phyloP scores from a whole-genome alignment of 2,888 invertebrate species.

The Drosophila kuntzei region DNA sequence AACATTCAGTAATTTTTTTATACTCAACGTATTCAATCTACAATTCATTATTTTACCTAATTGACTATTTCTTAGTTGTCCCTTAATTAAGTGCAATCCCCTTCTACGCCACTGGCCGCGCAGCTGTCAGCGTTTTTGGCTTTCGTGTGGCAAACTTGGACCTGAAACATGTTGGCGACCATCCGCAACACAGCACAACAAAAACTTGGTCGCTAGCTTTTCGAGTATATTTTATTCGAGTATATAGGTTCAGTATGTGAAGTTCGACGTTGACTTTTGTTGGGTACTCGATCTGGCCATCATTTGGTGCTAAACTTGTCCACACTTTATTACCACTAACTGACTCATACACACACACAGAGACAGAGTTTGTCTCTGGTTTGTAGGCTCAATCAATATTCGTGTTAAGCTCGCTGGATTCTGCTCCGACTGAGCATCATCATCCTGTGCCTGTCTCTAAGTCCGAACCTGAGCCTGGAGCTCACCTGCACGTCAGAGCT shows the following conservation, averaged over 20 bases:
- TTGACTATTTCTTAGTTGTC: no score
- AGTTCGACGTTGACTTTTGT: slow-evolving; percentile 17
- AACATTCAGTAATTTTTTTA: no score
- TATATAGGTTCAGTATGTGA: slow-evolving; percentile 39
- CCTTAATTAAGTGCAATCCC: not conserved
- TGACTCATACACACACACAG: slow-evolving; percentile 53
- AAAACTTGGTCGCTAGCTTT: slow-evolving; percentile 66
- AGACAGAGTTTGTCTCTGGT: slow-evolving; percentile 39
- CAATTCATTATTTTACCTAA: no score
- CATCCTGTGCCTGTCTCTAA: slow-evolving; percentile 19
- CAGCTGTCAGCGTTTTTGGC: slow-evolving; percentile 58
- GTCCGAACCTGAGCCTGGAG: slow-evolving; percentile 3
- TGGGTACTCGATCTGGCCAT: slow-evolving; percentile 46
- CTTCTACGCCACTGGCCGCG: slow-evolving; percentile 40
- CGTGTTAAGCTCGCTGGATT: slow-evolving; percentile 48
- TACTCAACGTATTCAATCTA: no score
- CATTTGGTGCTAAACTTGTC: slow-evolving; percentile 76
- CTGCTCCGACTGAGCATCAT: slow-evolving; percentile 31
- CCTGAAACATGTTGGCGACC: slow-evolving; percentile 67
- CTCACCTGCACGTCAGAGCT: slow-evolving; percentile 68
- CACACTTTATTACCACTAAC: slow-evolving; percentile 70
- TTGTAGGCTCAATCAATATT: slow-evolving; percentile 59
- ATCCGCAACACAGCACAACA: slow-evolving; percentile 19
- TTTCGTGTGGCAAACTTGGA: slow-evolving; percentile 56
- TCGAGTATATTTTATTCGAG: slow-evolving; percentile 30